Evolutionary conservation across 2,113 vertebrate genomes (phyloP).

Genomic region (Coptodon rendalli): DNA sequence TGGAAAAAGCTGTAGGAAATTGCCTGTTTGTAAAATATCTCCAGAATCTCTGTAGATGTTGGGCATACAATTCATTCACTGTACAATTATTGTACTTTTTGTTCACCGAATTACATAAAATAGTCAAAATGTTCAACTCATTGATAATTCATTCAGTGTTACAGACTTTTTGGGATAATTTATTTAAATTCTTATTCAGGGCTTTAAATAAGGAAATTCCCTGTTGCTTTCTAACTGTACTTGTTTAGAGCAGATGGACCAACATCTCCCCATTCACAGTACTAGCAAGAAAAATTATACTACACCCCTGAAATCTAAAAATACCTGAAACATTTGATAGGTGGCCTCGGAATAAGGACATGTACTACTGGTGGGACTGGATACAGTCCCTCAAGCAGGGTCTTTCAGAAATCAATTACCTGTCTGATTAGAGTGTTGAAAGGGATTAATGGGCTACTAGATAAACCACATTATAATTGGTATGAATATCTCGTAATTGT

Average conservation of each 20-base stretch:
- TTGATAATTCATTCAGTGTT: not conserved
- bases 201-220: not conserved
- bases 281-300: not conserved
- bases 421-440: not conserved
- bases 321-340: not conserved
- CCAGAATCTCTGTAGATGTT: not conserved
- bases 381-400: not conserved
- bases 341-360: not conserved
- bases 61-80: not conserved
- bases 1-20: not conserved
- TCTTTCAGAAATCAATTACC: not conserved
- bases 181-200: not conserved
- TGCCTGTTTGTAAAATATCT: not conserved
- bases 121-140: not conserved
- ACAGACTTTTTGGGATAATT: not conserved
- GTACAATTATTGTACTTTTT: not conserved
- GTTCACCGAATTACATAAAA: rapidly evolving
- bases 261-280: not conserved
- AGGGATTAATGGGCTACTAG: not conserved
- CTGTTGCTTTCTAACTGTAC: not conserved
- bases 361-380: not conserved
- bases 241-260: not conserved
- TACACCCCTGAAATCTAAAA: not conserved
- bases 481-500: not conserved
- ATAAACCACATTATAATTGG: not conserved